Percentiles rank a stretch among this genome's conserved stretches.
phyloP scores from a whole-genome alignment of 2,797 vertebrate species.

The Channallabes apus region DNA sequence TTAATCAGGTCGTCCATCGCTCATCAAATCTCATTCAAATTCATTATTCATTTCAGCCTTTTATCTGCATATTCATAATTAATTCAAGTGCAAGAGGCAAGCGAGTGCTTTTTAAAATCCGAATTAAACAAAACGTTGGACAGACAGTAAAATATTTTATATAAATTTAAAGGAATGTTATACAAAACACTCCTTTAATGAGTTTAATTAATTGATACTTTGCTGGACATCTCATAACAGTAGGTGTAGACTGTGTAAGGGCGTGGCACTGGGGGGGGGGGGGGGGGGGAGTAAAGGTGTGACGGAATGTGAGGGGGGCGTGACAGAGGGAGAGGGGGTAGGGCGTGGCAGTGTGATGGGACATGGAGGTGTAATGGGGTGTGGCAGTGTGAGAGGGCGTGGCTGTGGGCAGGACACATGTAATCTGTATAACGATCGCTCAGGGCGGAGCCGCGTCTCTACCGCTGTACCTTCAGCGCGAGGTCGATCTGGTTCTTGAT shows the following conservation, averaged over 20 bases:
- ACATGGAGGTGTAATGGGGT: no score
- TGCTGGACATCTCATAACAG: not conserved
- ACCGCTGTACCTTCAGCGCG: constrained; percentile 79
- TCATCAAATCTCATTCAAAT: not conserved
- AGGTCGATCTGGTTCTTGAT: constrained; percentile 88
- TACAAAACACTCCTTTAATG: no score
- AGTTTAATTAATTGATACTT: not conserved
- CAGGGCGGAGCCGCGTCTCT: not conserved
- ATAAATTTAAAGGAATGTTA: no score
- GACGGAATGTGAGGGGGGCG: no score
- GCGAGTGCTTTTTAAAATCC: not conserved
- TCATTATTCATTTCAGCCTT: not conserved
- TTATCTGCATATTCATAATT: not conserved
- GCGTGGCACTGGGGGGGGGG: no score
- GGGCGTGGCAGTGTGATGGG: no score
- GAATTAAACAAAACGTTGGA: not conserved
- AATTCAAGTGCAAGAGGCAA: not conserved
- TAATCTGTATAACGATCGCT: not conserved
- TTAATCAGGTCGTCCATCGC: not conserved
- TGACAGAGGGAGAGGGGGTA: no score
- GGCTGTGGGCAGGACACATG: not conserved
- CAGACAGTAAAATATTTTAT: not conserved
- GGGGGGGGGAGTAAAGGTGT: no score
- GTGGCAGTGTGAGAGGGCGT: not conserved
- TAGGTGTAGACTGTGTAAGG: not conserved